These are phyloP conservation scores for Lytechinus variegatus DNA, from an alignment of 35 echinoderm and acorn worm species.

Conservation along the genomic window DNA sequence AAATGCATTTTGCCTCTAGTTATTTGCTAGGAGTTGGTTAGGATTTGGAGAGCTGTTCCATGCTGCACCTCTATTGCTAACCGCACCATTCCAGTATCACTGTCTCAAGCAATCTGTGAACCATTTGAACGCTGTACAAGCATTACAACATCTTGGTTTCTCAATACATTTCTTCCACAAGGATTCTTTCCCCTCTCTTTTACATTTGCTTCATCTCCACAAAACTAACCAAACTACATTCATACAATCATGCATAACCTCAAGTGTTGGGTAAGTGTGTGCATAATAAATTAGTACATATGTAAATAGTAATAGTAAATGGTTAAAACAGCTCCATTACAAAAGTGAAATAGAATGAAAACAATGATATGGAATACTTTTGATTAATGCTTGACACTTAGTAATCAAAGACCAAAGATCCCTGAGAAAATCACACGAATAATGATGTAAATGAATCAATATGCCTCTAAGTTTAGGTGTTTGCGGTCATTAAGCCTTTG, in stretches of 20 bases:
- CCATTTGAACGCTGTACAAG: neutral
- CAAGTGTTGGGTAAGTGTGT: neutral
- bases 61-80: slow-evolving; percentile 41
- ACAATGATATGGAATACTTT: too few relatives aligned
- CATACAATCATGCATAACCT: neutral
- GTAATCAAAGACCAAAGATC: too few relatives aligned
- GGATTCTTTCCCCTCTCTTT: neutral
- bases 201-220: neutral
- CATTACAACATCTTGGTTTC: neutral
- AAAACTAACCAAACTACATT: neutral
- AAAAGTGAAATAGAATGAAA: too few relatives aligned
- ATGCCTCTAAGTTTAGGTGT: too few relatives aligned
- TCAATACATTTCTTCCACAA: neutral
- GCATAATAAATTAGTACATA: neutral
- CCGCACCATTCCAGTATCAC: slow-evolving; percentile 33
- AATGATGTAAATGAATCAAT: too few relatives aligned
- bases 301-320: too few relatives aligned
- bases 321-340: too few relatives aligned
- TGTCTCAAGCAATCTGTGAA: neutral
- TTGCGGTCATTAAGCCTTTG: too few relatives aligned
- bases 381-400: too few relatives aligned
- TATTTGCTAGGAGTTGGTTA: slow-evolving; percentile 44
- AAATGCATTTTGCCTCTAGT: slow-evolving; percentile 51
- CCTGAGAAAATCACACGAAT: too few relatives aligned
- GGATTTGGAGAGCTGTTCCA: slow-evolving; percentile 27